A percentile compares a stretch with the other conserved stretches of the same genome.
Evolutionary conservation across 2,797 vertebrate genomes (phyloP).

Genomic region (Podargus strigoides): DNA sequence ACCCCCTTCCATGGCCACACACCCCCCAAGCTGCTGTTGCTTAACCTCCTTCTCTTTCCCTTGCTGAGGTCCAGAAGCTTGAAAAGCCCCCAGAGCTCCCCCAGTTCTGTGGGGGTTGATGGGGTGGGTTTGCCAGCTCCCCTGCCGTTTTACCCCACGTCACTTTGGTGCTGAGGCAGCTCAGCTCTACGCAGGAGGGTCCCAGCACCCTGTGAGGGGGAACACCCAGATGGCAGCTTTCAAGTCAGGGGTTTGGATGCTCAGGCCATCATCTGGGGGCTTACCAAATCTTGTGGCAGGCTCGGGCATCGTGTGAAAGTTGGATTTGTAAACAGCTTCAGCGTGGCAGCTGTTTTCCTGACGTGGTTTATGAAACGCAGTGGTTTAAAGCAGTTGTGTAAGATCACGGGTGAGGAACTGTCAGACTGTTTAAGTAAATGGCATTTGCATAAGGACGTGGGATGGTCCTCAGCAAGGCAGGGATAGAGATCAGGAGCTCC

Average conservation of each 20-base stretch:
- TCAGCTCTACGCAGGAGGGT: not conserved
- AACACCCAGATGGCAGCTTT: fast-evolving
- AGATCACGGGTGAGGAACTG: not conserved
- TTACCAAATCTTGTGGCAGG: not conserved
- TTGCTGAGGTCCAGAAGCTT: not conserved
- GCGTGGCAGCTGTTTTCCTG: not conserved
- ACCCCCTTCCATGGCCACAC: not conserved
- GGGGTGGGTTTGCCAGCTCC: not conserved
- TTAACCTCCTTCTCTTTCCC: not conserved
- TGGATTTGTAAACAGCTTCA: not conserved
- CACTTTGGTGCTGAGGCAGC: not conserved
- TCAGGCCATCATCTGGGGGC: not conserved
- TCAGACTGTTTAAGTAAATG: not conserved
- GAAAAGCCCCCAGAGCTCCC: not conserved
- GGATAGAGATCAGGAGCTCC: constrained; percentile 8
- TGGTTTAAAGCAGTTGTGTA: not conserved
- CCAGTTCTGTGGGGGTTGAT: fast-evolving
- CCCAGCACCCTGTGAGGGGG: not conserved
- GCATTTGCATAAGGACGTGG: constrained; percentile 1
- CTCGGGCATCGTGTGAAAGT: not conserved
- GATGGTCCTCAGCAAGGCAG: not conserved
- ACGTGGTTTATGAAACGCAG: not conserved
- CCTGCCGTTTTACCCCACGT: fast-evolving
- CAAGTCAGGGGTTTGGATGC: not conserved
- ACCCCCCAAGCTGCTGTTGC: not conserved